Evolutionary conservation across 2,113 vertebrate species (phyloP).

Genomic region (Eulemur macaco): DNA sequence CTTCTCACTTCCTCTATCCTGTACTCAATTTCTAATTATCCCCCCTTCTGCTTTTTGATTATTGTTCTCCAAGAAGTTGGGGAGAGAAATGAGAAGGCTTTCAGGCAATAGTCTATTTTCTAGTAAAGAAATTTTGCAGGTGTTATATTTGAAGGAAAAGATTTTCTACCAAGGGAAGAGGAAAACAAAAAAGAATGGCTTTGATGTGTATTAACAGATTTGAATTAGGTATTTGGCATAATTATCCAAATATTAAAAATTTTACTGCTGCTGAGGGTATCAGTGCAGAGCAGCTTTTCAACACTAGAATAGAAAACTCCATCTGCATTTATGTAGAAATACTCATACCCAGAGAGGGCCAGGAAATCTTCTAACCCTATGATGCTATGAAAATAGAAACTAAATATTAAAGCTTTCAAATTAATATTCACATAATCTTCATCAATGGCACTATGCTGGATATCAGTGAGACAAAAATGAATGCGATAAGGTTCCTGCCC

Average conservation of each 20-base stretch:
- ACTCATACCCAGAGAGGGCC: background rate
- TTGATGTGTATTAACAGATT: background rate
- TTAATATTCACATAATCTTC: background rate
- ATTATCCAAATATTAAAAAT: background rate
- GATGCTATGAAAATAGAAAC: background rate
- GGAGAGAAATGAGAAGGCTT: background rate
- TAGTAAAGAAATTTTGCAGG: background rate
- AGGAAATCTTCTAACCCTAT: background rate
- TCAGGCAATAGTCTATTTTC: background rate
- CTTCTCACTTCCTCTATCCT: background rate
- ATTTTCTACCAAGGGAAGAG: background rate
- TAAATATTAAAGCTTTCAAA: background rate
- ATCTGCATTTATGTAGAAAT: background rate
- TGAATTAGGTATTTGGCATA: slow-evolving; percentile 8
- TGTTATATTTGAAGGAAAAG: background rate
- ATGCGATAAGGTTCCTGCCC: background rate
- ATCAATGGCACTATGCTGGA: background rate
- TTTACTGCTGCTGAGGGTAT: background rate
- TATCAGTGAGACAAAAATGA: background rate
- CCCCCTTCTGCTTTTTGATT: background rate
- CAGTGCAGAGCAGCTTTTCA: background rate
- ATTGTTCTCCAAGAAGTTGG: background rate
- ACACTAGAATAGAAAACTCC: background rate
- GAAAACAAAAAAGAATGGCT: background rate
- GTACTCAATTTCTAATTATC: background rate